Evolutionary conservation across 2,888 invertebrate genomes (phyloP).

Genomic region (Augochlorella aurata): DNA sequence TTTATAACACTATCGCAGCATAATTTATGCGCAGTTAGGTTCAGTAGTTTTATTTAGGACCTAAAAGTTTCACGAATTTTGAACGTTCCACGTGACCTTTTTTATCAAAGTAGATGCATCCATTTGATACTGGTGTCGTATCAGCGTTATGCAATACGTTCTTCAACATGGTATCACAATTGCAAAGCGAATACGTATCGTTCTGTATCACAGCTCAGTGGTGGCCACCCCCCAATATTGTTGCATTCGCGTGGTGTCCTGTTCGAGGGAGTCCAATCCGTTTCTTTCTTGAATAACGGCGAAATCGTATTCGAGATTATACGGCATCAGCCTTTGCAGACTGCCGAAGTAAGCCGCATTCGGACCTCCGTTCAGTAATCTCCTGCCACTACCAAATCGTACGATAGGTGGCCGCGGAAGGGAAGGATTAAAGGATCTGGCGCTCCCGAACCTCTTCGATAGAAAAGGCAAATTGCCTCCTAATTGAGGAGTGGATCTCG

Average conservation of each 20-base stretch:
- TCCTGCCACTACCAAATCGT: constrained; percentile 85
- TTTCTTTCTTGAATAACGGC: constrained; percentile 91
- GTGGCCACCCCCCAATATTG: constrained; percentile 96
- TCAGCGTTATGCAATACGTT: neutral
- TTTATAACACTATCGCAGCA: too few relatives aligned
- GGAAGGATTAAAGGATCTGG: constrained; percentile 88
- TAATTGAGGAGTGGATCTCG: constrained; percentile 81
- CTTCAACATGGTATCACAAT: constrained; percentile 8
- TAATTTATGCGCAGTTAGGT: too few relatives aligned
- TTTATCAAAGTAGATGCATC: too few relatives aligned
- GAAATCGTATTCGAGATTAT: constrained; percentile 92
- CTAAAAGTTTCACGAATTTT: too few relatives aligned
- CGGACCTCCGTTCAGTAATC: constrained; percentile 87
- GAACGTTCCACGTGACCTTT: too few relatives aligned
- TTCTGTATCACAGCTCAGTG: constrained; percentile 87
- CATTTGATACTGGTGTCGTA: too few relatives aligned
- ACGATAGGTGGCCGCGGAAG: constrained; percentile 82
- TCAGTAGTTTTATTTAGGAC: too few relatives aligned
- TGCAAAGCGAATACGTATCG: neutral
- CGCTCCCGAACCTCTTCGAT: constrained; percentile 91
- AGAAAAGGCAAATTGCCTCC: constrained; percentile 76
- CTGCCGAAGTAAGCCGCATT: constrained; percentile 95
- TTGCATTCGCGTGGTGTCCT: constrained; percentile 91
- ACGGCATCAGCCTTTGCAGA: constrained; percentile 91
- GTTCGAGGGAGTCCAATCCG: constrained; percentile 89